A percentile compares a stretch with the other conserved stretches of the same genome.
phyloP scores from a whole-genome alignment of 2,797 vertebrate genomes.

The Psittacula echo region DNA sequence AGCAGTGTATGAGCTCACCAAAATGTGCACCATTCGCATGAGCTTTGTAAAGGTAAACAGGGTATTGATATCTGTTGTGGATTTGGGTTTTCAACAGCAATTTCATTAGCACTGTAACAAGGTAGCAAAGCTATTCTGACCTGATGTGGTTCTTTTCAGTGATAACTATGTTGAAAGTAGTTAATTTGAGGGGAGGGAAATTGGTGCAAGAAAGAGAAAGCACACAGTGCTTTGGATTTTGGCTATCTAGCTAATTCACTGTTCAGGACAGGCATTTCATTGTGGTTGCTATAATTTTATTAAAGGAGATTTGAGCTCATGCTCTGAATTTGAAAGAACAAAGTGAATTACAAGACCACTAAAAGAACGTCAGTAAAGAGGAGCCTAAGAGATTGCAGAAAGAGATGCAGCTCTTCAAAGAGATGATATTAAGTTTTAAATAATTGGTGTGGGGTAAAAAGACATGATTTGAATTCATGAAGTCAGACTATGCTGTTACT shows the following conservation, averaged over 20 bases:
- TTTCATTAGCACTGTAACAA: background rate
- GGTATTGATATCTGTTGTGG: background rate
- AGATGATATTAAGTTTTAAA: background rate
- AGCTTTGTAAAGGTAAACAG: slow-evolving; percentile 90
- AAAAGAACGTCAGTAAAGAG: background rate
- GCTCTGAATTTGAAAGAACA: background rate
- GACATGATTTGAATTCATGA: background rate
- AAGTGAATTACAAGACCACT: background rate
- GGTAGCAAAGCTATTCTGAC: background rate
- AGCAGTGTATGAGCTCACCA: slow-evolving; percentile 92
- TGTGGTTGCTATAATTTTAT: background rate
- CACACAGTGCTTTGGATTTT: background rate
- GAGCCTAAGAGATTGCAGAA: background rate
- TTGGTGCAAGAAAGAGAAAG: background rate
- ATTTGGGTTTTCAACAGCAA: background rate
- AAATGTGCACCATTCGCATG: slow-evolving; percentile 95
- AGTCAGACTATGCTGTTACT: background rate
- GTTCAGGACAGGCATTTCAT: background rate
- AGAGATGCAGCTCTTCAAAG: background rate
- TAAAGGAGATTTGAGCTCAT: background rate
- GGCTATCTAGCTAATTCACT: background rate
- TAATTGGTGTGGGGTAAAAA: background rate
- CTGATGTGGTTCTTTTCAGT: background rate
- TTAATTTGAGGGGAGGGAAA: background rate
- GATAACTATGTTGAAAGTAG: background rate